phyloP scores from a whole-genome alignment of 2,888 invertebrate genomes.

The Camponotus fellah region DNA sequence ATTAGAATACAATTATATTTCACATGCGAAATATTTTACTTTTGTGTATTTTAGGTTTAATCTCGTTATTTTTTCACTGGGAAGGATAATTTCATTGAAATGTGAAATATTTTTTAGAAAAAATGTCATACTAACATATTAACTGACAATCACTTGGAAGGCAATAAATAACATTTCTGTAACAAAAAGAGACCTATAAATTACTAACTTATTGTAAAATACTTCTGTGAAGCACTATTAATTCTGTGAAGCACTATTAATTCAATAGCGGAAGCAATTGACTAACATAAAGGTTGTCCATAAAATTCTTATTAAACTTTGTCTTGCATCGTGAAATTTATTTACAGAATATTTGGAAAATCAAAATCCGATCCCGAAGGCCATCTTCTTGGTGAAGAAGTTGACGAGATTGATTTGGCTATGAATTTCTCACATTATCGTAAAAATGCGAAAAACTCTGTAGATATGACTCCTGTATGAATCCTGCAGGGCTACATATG shows the following conservation, averaged over 20 bases:
- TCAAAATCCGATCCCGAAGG: slow-evolving; percentile 85
- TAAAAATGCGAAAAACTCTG: slow-evolving; percentile 74
- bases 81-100: background rate
- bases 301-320: slow-evolving; percentile 11
- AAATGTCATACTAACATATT: slow-evolving; percentile 9
- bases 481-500: slow-evolving; percentile 31
- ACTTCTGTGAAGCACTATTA: background rate
- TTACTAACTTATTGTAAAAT: slow-evolving; percentile 7
- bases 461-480: slow-evolving; percentile 75
- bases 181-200: background rate
- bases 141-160: background rate
- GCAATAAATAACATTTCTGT: background rate
- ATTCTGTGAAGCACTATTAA: no score
- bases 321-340: slow-evolving; percentile 30
- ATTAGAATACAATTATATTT: background rate
- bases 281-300: slow-evolving; percentile 4
- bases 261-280: background rate
- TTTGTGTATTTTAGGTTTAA: slow-evolving; percentile 2
- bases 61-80: background rate
- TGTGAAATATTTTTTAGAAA: background rate
- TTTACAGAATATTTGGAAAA: slow-evolving; percentile 85
- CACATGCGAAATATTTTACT: background rate
- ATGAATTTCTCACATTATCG: slow-evolving; percentile 80
- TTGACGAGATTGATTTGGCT: slow-evolving; percentile 83
- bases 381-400: slow-evolving; percentile 83